phyloP scores from a whole-genome alignment of 1,140 invertebrate species.

The Hyphantria cunea region DNA sequence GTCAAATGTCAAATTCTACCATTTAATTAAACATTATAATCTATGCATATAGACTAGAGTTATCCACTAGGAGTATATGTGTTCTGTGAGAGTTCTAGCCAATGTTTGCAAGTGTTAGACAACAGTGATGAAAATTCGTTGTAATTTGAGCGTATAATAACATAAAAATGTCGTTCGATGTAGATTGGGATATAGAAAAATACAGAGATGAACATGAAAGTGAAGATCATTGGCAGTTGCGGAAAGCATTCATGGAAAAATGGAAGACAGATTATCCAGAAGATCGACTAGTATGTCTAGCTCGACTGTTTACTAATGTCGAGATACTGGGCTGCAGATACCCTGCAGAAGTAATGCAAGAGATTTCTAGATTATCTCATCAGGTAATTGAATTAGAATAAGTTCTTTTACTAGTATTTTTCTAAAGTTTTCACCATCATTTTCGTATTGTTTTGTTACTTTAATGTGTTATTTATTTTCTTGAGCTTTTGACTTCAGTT shows the following conservation, averaged over 20 bases:
- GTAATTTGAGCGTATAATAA: neutral
- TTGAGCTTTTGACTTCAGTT: too few relatives aligned
- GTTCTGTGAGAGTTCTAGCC: too few relatives aligned
- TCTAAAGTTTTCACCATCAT: neutral
- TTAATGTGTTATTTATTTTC: neutral
- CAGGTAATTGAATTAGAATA: slow-evolving; percentile 59
- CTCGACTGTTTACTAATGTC: slow-evolving; percentile 91
- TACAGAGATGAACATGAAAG: slow-evolving; percentile 88
- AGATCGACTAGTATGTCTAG: slow-evolving; percentile 90
- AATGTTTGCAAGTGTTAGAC: neutral
- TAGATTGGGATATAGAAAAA: slow-evolving; percentile 85
- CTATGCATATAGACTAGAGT: too few relatives aligned
- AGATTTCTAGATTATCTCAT: slow-evolving; percentile 77
- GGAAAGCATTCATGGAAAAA: slow-evolving; percentile 87
- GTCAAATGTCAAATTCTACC: too few relatives aligned
- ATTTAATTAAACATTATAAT: too few relatives aligned
- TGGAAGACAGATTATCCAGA: slow-evolving; percentile 88
- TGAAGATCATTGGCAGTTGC: slow-evolving; percentile 91
- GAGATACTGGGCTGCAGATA: slow-evolving; percentile 92
- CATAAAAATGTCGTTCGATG: slow-evolving; percentile 52
- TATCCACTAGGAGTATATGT: too few relatives aligned
- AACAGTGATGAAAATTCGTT: too few relatives aligned
- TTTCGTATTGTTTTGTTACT: neutral
- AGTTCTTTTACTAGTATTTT: too few relatives aligned
- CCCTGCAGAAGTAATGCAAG: slow-evolving; percentile 82